Base-by-base conservation (phyloP, 2,888 invertebrate species). In the Danaus chrysippus region DNA sequence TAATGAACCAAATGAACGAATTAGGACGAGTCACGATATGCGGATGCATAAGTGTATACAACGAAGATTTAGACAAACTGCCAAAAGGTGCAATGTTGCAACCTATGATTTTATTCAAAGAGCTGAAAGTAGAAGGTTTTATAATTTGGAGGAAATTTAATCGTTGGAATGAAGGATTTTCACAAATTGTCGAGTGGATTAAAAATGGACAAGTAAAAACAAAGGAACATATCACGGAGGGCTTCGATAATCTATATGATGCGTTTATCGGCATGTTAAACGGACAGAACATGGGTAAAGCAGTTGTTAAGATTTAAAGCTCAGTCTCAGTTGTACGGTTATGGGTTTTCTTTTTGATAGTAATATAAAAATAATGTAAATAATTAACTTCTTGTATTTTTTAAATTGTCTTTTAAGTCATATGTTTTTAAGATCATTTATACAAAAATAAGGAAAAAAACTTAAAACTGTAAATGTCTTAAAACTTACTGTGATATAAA, bases 221-320 rank as follows among this genome's bases (percentile, higher is more conserved):
- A 59, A 85, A 83, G 42, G 95, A 96, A 81, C 94, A 94, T 1
- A 78, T 94, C 0, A 93, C 93, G 0, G 91, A 93, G 65, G 95
- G 95, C 5, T 95, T 95, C 73, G 94, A 94, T 59, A 94, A 94
- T 56, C 85, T 94, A 78, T 93, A 92, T 42, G 88, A 93, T 56
- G 95, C 95, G 3, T 94, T 95, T 69, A 79, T 92, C 49, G 93
- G 92, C 17, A 92, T 95, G 88, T 81, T 92, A 1, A 78, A 76
- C 8, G 95, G 95, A 8, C 92, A 93, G 53, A 95, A 94, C 76
- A 77, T 80, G 23, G 95, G 95, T 17, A 95, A 95, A 82, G 93
- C 94, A 56, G 86, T 95, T 67, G 92, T 95, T 49, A 92, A 93
- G 84, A 91, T 89, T 17, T 93, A 81, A 83, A 43, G 56, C 44